These are phyloP conservation scores for Scelioninae gen. 2 DNA, from an alignment of 2,888 invertebrate genomes.

Conservation along the genomic window DNA sequence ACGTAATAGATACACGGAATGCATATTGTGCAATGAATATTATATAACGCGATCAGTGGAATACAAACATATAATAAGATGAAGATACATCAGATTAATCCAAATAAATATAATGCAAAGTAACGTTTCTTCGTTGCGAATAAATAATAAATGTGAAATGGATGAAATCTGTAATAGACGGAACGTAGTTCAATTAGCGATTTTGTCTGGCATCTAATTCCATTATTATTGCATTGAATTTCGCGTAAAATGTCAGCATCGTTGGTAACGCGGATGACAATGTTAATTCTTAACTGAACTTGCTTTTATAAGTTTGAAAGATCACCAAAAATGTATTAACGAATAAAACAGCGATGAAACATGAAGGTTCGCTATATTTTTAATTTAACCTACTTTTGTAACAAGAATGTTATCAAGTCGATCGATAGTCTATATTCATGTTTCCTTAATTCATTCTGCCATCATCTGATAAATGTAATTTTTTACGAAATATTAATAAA, in stretches of 20 bases:
- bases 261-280: constrained; percentile 14
- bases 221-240: too few relatives aligned
- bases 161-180: constrained; percentile 5
- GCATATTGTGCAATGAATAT: constrained; percentile 50
- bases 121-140: constrained; percentile 20
- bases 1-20: constrained; percentile 40
- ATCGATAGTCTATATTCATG: constrained; percentile 22
- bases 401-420: constrained; percentile 20
- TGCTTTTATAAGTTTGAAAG: constrained; percentile 18
- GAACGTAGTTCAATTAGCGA: not conserved
- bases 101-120: constrained; percentile 28
- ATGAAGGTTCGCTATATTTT: constrained; percentile 22
- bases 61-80: constrained; percentile 27
- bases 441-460: constrained; percentile 35
- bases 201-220: not conserved
- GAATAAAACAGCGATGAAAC: constrained; percentile 6
- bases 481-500: constrained; percentile 48
- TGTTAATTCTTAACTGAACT: constrained; percentile 8
- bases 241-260: constrained; percentile 10
- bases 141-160: not conserved
- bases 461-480: constrained; percentile 47
- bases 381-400: constrained; percentile 43
- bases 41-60: constrained; percentile 47
- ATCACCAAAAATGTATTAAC: constrained; percentile 18
- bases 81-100: constrained; percentile 31